These are phyloP conservation scores for Dicranocentrus wangi DNA, from an alignment of 2,888 invertebrate genomes.

Conservation along the genomic window DNA sequence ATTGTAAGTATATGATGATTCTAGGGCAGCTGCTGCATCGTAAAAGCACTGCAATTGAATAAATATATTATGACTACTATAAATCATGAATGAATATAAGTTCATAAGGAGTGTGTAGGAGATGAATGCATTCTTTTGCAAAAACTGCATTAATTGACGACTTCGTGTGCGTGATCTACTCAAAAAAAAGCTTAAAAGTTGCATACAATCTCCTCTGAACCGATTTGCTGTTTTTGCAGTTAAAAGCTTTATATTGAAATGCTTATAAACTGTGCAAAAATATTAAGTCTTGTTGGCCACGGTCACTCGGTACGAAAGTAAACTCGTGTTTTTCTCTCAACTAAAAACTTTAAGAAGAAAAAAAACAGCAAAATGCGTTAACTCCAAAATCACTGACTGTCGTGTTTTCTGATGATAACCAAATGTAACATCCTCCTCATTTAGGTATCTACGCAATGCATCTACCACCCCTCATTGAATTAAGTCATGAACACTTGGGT, in stretches of 20 bases:
- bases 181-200: too few species aligned
- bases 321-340: not conserved
- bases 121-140: too few species aligned
- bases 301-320: too few species aligned
- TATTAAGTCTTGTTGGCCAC: too few species aligned
- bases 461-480: not conserved
- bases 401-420: not conserved
- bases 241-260: too few species aligned
- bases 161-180: too few species aligned
- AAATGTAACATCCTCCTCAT: not conserved
- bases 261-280: too few species aligned
- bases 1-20: slow-evolving; percentile 19
- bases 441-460: not conserved
- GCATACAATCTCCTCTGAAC: too few species aligned
- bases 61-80: not conserved
- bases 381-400: not conserved
- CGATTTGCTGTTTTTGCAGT: too few species aligned
- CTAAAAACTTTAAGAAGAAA: not conserved
- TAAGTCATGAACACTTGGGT: not conserved
- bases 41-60: not conserved
- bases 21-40: slow-evolving; percentile 24
- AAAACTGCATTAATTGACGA: too few species aligned
- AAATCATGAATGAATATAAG: not conserved
- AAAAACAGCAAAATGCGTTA: not conserved
- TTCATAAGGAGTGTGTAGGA: not conserved